These are phyloP conservation scores for Vandiemenella viatica DNA, from an alignment of 2,888 invertebrate species.

Conservation along the genomic window DNA sequence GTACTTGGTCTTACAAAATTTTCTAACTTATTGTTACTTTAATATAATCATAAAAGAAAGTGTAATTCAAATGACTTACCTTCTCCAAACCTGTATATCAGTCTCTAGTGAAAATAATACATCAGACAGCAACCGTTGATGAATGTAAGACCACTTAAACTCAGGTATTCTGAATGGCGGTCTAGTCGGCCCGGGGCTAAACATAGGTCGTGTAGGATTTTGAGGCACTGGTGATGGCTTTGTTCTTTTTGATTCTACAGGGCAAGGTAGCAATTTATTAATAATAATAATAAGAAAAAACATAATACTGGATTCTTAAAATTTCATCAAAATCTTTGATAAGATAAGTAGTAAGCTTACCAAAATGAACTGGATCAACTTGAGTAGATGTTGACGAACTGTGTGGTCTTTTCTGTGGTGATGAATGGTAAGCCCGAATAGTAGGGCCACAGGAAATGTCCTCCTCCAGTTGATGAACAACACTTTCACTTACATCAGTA, in stretches of 20 bases:
- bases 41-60: no score
- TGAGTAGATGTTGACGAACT: conserved; percentile 69
- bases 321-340: no score
- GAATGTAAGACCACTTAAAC: conserved; percentile 98
- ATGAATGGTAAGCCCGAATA: conserved; percentile 22
- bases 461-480: conserved; percentile 17
- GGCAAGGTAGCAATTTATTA: not conserved
- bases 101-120: conserved; percentile 92
- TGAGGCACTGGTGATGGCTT: conserved; percentile 25
- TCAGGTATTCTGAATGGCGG: conserved; percentile 98
- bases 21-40: no score
- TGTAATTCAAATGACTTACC: no score
- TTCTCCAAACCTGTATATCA: conserved; percentile 83
- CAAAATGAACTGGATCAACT: conserved; percentile 73
- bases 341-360: conserved; percentile 32
- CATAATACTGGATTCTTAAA: no score
- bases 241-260: conserved; percentile 38
- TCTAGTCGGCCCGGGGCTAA: conserved; percentile 81
- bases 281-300: not conserved
- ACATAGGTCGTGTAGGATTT: conserved; percentile 61
- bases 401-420: conserved; percentile 56
- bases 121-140: conserved; percentile 89
- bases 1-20: no score
- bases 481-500: no score
- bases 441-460: conserved; percentile 21